Conservation (phyloP, 1,140 invertebrate genomes). For the Hylaeus anthracinus region DNA sequence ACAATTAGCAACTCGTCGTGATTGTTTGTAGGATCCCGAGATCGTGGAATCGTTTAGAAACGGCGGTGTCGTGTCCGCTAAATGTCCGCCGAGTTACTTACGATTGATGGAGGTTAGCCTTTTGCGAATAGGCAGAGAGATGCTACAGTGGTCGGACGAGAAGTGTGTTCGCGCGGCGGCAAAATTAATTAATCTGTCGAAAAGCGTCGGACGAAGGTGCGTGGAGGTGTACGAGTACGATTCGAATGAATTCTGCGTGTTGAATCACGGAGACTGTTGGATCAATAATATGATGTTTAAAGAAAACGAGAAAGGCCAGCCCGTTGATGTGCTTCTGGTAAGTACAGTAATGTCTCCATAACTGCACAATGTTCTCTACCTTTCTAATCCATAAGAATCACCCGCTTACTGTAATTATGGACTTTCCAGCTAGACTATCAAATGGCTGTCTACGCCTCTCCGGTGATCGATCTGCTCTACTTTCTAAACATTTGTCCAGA, state of each 20-base stretch:
- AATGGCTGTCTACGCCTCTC: conserved; percentile 74
- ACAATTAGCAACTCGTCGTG: too few relatives aligned
- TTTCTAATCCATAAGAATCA: too few relatives aligned
- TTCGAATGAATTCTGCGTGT: conserved; percentile 62
- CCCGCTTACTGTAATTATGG: neutral
- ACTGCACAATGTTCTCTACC: too few relatives aligned
- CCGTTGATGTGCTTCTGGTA: conserved; percentile 56
- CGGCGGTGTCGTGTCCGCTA: conserved; percentile 59
- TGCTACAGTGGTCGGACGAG: conserved; percentile 50
- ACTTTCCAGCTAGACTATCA: conserved; percentile 74
- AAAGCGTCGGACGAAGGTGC: conserved; percentile 58
- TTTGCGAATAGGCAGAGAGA: conserved; percentile 22
- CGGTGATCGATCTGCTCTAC: conserved; percentile 78
- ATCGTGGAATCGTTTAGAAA: conserved; percentile 60
- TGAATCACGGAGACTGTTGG: conserved; percentile 75
- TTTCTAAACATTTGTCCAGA: conserved; percentile 76
- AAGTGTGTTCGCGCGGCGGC: conserved; percentile 38
- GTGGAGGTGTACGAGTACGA: conserved; percentile 69
- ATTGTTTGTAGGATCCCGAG: conserved; percentile 70
- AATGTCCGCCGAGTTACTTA: conserved; percentile 47
- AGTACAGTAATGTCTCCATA: neutral
- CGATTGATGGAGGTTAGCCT: conserved; percentile 52
- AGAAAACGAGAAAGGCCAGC: conserved; percentile 48
- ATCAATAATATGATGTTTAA: conserved; percentile 71
- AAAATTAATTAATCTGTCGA: conserved; percentile 71